Evolutionary conservation across 2,888 invertebrate species (phyloP).

Genomic region (Agrilus mali): DNA sequence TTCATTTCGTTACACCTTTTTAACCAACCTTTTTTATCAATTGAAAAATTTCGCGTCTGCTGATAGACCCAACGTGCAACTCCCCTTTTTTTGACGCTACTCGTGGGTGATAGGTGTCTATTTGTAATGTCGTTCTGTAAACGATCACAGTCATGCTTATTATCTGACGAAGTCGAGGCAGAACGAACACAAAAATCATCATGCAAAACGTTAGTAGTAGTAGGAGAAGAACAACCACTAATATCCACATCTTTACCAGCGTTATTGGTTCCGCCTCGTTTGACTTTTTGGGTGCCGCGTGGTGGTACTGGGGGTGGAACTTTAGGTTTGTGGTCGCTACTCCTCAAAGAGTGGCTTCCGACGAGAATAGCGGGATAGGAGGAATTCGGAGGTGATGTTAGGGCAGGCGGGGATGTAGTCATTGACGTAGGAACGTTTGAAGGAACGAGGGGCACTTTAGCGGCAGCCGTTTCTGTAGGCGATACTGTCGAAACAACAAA

Average conservation of each 20-base stretch:
- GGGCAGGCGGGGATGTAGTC: conserved; percentile 34
- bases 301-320: conserved; percentile 84
- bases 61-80: too few relatives aligned
- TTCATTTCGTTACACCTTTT: too few relatives aligned
- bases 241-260: conserved; percentile 28
- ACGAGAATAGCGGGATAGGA: conserved; percentile 66
- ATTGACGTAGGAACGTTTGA: conserved; percentile 8
- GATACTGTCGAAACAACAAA: conserved; percentile 30
- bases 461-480: conserved; percentile 42
- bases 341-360: conserved; percentile 37
- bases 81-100: too few relatives aligned
- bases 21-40: too few relatives aligned
- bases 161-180: too few relatives aligned
- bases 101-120: too few relatives aligned
- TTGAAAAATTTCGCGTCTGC: too few relatives aligned
- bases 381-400: conserved; percentile 39
- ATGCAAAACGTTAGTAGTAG: neutral
- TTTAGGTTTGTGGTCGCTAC: conserved; percentile 51
- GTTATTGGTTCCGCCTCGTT: conserved; percentile 37
- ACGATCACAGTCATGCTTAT: too few relatives aligned
- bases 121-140: too few relatives aligned
- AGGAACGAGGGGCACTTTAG: conserved; percentile 33
- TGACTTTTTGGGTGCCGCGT: conserved; percentile 60
- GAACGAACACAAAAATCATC: neutral
- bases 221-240: conserved; percentile 3